Percentiles rank a stretch among this genome's conserved stretches.
Conservation (phyloP, 2,113 vertebrate genomes). For the Zeus faber region DNA sequence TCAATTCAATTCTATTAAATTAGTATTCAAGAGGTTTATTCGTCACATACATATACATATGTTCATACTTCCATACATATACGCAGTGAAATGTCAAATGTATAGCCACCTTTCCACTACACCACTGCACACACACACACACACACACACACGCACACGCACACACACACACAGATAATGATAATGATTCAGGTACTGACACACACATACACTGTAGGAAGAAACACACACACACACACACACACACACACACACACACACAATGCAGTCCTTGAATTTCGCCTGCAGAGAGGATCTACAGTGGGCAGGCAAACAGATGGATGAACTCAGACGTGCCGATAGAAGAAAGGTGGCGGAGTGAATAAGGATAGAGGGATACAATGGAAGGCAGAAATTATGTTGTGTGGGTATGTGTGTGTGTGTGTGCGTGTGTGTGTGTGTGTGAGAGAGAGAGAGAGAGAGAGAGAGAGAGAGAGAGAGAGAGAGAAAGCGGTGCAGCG, state of each 20-base stretch:
- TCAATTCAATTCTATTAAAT: no score
- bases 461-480: conserved; percentile 21
- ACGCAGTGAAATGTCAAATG: no score
- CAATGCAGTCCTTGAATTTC: conserved; percentile 11
- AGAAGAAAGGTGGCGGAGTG: conserved; percentile 1
- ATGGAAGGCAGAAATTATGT: neutral
- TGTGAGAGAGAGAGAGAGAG: neutral
- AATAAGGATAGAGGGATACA: neutral
- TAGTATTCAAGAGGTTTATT: no score
- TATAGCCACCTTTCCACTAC: no score
- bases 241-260: conserved; percentile 3
- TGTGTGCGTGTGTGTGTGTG: conserved; percentile 5
- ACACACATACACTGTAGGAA: conserved; percentile 10
- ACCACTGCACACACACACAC: conserved; percentile 1
- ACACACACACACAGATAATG: conserved; percentile 3
- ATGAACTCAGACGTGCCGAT: conserved; percentile 26
- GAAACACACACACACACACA: neutral
- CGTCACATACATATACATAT: conserved; percentile 3
- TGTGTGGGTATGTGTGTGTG: conserved; percentile 15
- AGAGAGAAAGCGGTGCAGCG: conserved; percentile 19
- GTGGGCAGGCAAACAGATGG: conserved; percentile 21
- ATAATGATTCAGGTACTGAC: neutral
- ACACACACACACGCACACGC: neutral
- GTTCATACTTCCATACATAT: neutral
- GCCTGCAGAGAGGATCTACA: neutral